Conservation (phyloP, 2,113 vertebrate species). For the Chaetorhynchus papuensis region DNA sequence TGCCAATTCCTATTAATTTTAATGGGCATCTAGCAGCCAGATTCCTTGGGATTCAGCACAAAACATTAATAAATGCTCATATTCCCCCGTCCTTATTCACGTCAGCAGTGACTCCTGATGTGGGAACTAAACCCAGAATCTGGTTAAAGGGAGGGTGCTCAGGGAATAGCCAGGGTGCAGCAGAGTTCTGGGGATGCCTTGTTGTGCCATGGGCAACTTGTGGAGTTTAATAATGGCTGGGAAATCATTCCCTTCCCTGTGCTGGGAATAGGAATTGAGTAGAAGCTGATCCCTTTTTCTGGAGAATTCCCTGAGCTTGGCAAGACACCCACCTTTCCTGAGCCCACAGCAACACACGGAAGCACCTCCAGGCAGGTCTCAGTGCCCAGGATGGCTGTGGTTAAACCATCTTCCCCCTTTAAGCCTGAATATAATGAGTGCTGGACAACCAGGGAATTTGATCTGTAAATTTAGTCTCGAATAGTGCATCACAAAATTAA, state of each 20-base stretch:
- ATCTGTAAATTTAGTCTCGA: not conserved
- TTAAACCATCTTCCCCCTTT: not conserved
- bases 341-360: not conserved
- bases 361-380: too few relatives aligned
- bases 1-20: conserved; percentile 41
- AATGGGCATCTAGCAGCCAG: not conserved
- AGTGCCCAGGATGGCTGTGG: not conserved
- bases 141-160: not conserved
- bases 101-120: not conserved
- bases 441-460: not conserved
- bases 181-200: not conserved
- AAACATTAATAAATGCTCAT: not conserved
- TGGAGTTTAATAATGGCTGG: too few relatives aligned
- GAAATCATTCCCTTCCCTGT: not conserved
- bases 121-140: not conserved
- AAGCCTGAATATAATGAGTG: not conserved
- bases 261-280: not conserved
- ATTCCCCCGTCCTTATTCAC: not conserved
- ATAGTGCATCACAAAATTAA: not conserved
- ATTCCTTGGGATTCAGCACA: not conserved
- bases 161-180: not conserved
- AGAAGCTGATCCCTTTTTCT: not conserved
- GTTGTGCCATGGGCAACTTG: not conserved
- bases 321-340: not conserved
- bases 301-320: not conserved